Evolutionary conservation across 2,888 invertebrate species (phyloP), one percentile per base, ranked within the genome.

Genomic region (Alentia gelatinosa): DNA sequence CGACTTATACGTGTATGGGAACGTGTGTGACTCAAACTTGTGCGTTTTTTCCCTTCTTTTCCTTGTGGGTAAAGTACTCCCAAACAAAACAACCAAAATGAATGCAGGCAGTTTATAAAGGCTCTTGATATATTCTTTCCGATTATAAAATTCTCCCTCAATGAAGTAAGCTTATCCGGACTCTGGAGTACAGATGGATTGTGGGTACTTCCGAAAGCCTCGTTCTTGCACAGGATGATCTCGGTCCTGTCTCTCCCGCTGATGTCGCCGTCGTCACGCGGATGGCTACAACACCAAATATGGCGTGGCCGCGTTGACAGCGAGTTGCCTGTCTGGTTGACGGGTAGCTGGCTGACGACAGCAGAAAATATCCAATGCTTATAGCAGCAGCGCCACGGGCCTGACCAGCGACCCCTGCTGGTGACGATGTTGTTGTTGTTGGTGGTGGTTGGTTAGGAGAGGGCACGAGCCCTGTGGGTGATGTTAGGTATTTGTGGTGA

Each of bases 61-160:
- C 74, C 74, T 33, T 74, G 23, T 74, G 19, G n/a, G 19, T 33
- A n/a, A 74, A 74, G 19, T n/a, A 74, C 74, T 3, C 30, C 74
- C 26, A 74, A 26, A 74, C 74, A 33, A 74, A 26, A 74, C 26
- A 74, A 74, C 26, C 74, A 33, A 33, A n/a, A n/a, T 68, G n/a
- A 15, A 74, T 33, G 33, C 15, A 30, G 74, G 30, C 74, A 15
- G 33, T 33, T 26, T 26, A n/a, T n/a, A n/a, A n/a, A n/a, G n/a
- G n/a, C 30, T 1, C 15, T 74, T 4, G 74, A 15, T 26, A 33
- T 33, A 30, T 33, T 68, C 74, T 26, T 74, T 74, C 74, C 33
- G 26, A 74, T 74, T 74, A 33, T 74, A 74, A 74, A 26, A 33
- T 33, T 74, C 74, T 74, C 74, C 74, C 74, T 74, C 74, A 74